phyloP scores from a whole-genome alignment of 2,113 vertebrate genomes.

The Alectura lathami region DNA sequence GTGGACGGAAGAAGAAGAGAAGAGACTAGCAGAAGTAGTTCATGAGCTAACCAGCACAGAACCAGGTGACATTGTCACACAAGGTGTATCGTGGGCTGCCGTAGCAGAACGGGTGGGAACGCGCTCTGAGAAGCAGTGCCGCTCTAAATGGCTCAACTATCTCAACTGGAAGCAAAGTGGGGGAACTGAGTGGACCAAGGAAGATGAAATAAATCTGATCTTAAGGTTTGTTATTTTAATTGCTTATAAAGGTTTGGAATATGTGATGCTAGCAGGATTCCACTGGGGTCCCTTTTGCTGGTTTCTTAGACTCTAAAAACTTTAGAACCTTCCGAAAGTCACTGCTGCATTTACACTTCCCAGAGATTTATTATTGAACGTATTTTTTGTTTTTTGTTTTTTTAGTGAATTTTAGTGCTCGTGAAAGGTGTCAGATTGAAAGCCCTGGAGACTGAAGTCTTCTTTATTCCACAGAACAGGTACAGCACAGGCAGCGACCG shows the following conservation, averaged over 20 bases:
- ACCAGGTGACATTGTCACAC: constrained; percentile 92
- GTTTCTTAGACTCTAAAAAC: constrained; percentile 36
- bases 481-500: constrained; percentile 67
- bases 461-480: constrained; percentile 75
- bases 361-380: constrained; percentile 64
- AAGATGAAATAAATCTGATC: constrained; percentile 94
- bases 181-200: constrained; percentile 98
- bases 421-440: constrained; percentile 75
- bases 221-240: constrained; percentile 80
- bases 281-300: constrained; percentile 29
- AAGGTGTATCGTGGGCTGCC: constrained; percentile 95
- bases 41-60: constrained; percentile 94
- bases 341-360: constrained; percentile 56
- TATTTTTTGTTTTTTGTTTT: constrained; percentile 73
- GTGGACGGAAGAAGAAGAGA: constrained; percentile 97
- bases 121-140: constrained; percentile 97
- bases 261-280: background rate
- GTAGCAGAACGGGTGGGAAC: constrained; percentile 94
- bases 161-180: constrained; percentile 99
- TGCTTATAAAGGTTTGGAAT: background rate
- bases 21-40: constrained; percentile 91
- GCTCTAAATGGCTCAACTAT: constrained; percentile 99
- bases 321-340: constrained; percentile 51
- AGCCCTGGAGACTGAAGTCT: constrained; percentile 75
- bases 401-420: constrained; percentile 71